phyloP scores from a whole-genome alignment of 2,113 vertebrate species.

The Malurus elegans region DNA sequence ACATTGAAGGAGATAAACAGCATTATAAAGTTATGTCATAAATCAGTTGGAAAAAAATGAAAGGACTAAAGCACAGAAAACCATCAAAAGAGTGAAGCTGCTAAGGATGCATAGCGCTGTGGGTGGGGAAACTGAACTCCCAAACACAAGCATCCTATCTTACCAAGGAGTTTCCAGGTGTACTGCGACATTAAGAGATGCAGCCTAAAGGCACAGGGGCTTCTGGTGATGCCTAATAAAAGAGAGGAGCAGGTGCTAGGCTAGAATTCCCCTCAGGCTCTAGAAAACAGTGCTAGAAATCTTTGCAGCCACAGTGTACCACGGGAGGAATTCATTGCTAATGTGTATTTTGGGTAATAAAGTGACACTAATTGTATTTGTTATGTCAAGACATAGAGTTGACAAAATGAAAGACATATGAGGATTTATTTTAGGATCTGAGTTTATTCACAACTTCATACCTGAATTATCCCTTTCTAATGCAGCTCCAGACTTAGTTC shows the following conservation, averaged over 20 bases:
- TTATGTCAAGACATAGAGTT: not conserved
- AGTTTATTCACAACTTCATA: not conserved
- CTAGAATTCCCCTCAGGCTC: conserved; percentile 11
- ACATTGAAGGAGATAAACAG: not conserved
- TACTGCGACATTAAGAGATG: not conserved
- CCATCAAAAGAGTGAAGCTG: not conserved
- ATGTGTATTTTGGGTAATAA: not conserved
- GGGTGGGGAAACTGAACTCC: not conserved
- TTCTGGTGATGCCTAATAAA: conserved; percentile 25
- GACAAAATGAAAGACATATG: not conserved
- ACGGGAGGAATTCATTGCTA: not conserved
- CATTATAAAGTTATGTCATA: not conserved
- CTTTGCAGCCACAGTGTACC: not conserved
- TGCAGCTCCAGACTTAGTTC: not conserved
- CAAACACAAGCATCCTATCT: not conserved
- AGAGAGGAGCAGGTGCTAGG: conserved; percentile 7
- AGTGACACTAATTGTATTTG: not conserved
- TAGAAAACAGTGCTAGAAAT: not conserved
- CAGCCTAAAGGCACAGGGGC: not conserved
- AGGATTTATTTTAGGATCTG: not conserved
- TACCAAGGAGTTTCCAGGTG: conserved; percentile 23
- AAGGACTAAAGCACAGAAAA: not conserved
- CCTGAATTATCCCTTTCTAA: not conserved
- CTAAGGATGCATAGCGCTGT: not conserved
- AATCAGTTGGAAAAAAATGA: not conserved